Base-by-base conservation (phyloP, 2,888 invertebrate species). In the Ormyrus rosae region DNA sequence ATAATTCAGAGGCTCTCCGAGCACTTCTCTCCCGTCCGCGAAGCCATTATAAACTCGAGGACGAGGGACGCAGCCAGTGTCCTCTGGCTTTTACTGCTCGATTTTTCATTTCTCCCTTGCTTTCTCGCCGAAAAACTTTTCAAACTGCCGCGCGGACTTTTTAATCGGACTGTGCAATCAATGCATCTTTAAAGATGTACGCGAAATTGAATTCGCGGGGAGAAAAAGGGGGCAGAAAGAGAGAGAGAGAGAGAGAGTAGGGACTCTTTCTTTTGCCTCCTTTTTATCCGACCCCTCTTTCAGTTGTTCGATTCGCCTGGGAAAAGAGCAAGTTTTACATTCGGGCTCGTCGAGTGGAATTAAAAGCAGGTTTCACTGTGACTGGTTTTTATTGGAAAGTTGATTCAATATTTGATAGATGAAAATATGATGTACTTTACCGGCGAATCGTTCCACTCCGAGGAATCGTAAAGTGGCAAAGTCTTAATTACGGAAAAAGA, bases 401-500 rank as follows among this genome's bases (percentile, higher is more conserved):
- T 71, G 70, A 82, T 80, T 82, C 82, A 77, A 82, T 80, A 80
- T 82, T 82, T 80, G 80, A 82, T 65, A 74, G 80, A 75, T 74
- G 76, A 80, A 80, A 82, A 78, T 80, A 80, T 80, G 64, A 77
- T 80, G 77, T 77, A 78, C 71, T 80, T 74, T 77, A 34, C 6
- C 46, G n/a, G 51, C 19, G 58, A 55, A 45, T 19, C 53, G 45
- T 61, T 58, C 68, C 53, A 69, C 71, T 65, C 11, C 67, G 51
- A 78, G 65, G 13, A 80, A 76, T 72, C 63, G 69, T 65, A 58
- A 77, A 77, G 77, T 76, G 72, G 48, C 63, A 34, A 76, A 64
- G 71, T 72, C 76, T 76, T 79, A 76, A 81, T 81, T 76, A 72
- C 51, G 56, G 64, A 75, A 81, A 73, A 64, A 74, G 65, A 71